Conservation (phyloP, 2,113 vertebrate genomes). For the Leucosticte australis region DNA sequence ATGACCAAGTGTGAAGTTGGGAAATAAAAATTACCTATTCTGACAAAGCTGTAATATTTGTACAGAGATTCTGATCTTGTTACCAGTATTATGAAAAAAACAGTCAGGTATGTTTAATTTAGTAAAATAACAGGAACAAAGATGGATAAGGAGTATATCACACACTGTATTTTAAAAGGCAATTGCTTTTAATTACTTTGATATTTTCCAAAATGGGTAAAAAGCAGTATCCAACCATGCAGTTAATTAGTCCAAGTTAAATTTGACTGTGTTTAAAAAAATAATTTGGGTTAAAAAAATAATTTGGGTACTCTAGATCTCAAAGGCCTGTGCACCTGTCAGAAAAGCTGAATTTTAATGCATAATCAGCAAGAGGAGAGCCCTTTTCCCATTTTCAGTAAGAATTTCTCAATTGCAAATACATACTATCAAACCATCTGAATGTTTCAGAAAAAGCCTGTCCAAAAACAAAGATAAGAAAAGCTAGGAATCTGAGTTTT, state of each 20-base stretch:
- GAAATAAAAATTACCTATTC: slow-evolving; percentile 8
- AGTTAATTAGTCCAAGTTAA: neutral
- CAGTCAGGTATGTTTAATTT: neutral
- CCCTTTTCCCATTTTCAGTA: neutral
- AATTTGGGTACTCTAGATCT: neutral
- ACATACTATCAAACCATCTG: neutral
- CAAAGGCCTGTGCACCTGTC: neutral
- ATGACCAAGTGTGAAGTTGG: slow-evolving; percentile 7
- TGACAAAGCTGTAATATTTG: neutral
- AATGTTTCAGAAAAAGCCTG: neutral
- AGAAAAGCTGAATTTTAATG: neutral
- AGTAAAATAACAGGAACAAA: neutral
- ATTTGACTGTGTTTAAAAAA: neutral
- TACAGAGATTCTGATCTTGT: neutral
- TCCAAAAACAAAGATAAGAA: neutral
- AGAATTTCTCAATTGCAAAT: neutral
- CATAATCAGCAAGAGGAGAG: neutral
- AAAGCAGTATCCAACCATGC: neutral
- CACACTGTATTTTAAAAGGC: neutral
- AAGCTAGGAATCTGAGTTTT: neutral
- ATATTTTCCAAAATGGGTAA: neutral
- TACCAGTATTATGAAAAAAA: neutral
- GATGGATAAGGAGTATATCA: neutral
- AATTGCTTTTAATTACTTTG: neutral
- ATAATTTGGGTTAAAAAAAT: neutral